Percentiles rank a stretch among this genome's conserved stretches.
Conservation (phyloP, 2,797 vertebrate genomes). For the Manis crassicaudata region DNA sequence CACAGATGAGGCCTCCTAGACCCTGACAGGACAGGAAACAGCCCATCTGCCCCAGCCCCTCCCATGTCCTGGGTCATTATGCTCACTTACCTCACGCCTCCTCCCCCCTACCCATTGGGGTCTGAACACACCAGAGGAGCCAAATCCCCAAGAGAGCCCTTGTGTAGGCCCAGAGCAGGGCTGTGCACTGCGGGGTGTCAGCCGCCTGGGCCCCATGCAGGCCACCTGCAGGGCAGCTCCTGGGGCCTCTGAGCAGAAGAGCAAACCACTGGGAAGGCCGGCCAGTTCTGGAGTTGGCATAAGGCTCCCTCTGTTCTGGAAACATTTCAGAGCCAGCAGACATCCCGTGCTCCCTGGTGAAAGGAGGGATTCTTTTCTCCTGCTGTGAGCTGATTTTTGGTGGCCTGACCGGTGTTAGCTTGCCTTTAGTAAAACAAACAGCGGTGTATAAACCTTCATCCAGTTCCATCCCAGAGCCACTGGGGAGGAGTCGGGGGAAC, state of each 20-base stretch:
- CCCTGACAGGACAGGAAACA: background rate
- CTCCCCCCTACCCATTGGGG: too few species aligned
- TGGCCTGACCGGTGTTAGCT: background rate
- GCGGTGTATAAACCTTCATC: background rate
- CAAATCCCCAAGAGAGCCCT: background rate
- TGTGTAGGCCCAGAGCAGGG: background rate
- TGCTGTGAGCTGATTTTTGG: slow-evolving; percentile 55
- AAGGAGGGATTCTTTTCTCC: slow-evolving; percentile 24
- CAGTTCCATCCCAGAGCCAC: background rate
- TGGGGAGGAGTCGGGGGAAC: background rate
- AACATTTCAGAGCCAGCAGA: background rate
- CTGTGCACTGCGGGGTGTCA: fast-evolving
- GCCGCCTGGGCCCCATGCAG: background rate
- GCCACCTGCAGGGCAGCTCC: background rate
- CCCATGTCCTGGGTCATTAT: fast-evolving
- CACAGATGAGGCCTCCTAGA: background rate
- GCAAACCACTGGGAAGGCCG: slow-evolving; percentile 47
- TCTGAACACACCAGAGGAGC: background rate
- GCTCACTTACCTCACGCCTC: too few species aligned
- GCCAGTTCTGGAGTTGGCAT: slow-evolving; percentile 31
- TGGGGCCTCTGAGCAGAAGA: background rate
- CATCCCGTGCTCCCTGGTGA: background rate
- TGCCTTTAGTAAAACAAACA: slow-evolving; percentile 23
- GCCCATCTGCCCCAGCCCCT: background rate
- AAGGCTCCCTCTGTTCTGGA: slow-evolving; percentile 65